These are phyloP conservation scores for Platalea minor DNA, from an alignment of 2,797 vertebrate species.

Conservation along the genomic window DNA sequence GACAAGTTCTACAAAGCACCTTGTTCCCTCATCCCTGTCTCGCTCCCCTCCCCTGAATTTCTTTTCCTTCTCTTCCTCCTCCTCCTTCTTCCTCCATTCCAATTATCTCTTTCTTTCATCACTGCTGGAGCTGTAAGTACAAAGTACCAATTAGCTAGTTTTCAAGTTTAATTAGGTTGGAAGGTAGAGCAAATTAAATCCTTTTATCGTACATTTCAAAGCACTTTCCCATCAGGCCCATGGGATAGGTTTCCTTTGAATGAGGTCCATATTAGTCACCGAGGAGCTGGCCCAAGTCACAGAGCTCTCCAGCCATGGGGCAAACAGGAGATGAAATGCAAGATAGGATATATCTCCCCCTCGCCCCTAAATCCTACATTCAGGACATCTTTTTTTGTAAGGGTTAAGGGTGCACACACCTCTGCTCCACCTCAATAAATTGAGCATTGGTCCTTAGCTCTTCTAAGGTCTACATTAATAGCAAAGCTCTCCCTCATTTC, in stretches of 20 bases:
- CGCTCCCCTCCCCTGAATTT: background rate
- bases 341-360: fast-evolving
- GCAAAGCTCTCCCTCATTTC: background rate
- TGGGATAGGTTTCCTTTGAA: constrained; percentile 24
- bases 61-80: background rate
- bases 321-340: background rate
- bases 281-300: background rate
- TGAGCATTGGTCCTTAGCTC: background rate
- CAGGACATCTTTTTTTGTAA: background rate
- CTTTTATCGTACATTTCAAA: constrained; percentile 71
- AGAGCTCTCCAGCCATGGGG: background rate
- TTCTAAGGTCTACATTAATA: background rate
- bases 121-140: constrained; percentile 61
- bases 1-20: background rate
- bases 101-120: constrained; percentile 71
- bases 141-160: constrained; percentile 75
- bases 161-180: constrained; percentile 78
- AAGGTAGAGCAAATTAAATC: constrained; percentile 76
- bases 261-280: background rate
- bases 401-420: background rate
- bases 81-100: constrained; percentile 30
- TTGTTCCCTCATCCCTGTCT: background rate
- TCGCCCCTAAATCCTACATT: background rate
- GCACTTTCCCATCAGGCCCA: constrained; percentile 40
- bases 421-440: background rate